These are phyloP conservation scores for Polietes domitor DNA, from an alignment of 2,888 invertebrate species.

Conservation along the genomic window DNA sequence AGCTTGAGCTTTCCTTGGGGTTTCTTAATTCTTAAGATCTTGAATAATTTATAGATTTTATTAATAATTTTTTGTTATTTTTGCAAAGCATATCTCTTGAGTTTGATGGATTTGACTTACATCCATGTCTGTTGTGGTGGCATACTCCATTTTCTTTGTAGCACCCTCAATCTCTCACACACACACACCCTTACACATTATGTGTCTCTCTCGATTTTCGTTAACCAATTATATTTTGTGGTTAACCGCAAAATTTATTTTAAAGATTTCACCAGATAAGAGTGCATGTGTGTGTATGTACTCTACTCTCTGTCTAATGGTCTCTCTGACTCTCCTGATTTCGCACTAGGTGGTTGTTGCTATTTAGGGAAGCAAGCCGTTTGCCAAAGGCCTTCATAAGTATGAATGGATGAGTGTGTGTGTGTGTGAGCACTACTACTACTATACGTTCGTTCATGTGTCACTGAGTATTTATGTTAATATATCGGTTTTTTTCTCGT, in stretches of 20 bases:
- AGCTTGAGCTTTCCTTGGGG: conserved; percentile 57
- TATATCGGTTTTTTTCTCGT: conserved; percentile 27
- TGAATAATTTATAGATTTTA: background rate
- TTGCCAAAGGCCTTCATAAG: background rate
- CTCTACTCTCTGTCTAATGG: conserved; percentile 31
- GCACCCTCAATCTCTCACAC: conserved; percentile 16
- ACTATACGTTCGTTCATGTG: conserved; percentile 16
- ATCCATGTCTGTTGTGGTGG: no score
- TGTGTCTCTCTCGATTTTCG: conserved; percentile 48
- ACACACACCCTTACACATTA: conserved; percentile 14
- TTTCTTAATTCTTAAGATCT: background rate
- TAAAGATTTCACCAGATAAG: conserved; percentile 63
- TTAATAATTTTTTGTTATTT: conserved; percentile 9
- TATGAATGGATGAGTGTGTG: background rate
- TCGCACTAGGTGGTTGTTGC: background rate
- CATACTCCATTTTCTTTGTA: conserved; percentile 58
- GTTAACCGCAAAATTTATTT: conserved; percentile 81
- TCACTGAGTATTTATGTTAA: conserved; percentile 35
- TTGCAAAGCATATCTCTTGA: conserved; percentile 1
- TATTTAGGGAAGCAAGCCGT: conserved; percentile 44
- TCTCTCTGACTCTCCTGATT: conserved; percentile 44
- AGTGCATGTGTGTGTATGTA: conserved; percentile 10
- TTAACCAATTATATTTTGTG: conserved; percentile 81
- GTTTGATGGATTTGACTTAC: background rate
- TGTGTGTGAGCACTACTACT: conserved; percentile 1